Percentiles rank a stretch among this genome's conserved stretches.
Evolutionary conservation across 2,888 invertebrate genomes (phyloP).

Genomic region (Argyra leucocephala): DNA sequence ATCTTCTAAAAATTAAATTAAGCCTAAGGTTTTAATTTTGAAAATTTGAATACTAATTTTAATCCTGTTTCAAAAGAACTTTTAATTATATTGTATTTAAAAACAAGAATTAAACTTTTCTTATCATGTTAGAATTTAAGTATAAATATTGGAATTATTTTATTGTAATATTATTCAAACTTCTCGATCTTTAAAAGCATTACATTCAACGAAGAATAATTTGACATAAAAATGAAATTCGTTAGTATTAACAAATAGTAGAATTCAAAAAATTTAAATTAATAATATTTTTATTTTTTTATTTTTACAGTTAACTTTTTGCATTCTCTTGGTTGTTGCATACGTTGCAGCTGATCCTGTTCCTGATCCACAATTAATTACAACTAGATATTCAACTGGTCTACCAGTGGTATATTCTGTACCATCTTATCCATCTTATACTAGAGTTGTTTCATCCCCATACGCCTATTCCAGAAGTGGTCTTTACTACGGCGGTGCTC

Average conservation of each 20-base stretch:
- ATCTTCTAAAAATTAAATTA: no score
- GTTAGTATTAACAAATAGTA: not conserved
- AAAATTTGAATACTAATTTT: no score
- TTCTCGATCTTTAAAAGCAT: not conserved
- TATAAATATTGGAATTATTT: not conserved
- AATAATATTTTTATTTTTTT: not conserved
- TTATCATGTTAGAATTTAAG: not conserved
- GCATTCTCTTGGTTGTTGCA: not conserved
- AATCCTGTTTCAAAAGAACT: no score
- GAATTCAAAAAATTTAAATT: not conserved
- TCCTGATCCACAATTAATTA: not conserved
- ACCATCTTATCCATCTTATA: not conserved
- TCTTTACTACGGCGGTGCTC: not conserved
- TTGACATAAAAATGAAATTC: not conserved
- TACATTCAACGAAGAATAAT: not conserved
- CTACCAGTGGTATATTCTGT: not conserved
- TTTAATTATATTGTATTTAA: no score
- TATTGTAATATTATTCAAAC: not conserved
- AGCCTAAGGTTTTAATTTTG: no score
- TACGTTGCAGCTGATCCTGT: not conserved
- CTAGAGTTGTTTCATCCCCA: not conserved
- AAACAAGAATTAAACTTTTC: no score
- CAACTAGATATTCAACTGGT: not conserved
- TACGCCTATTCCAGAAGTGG: not conserved
- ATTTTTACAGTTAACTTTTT: not conserved